Evolutionary conservation across 2,113 vertebrate genomes (phyloP), one percentile per base, ranked within the genome.

Genomic region (Osmerus mordax): DNA sequence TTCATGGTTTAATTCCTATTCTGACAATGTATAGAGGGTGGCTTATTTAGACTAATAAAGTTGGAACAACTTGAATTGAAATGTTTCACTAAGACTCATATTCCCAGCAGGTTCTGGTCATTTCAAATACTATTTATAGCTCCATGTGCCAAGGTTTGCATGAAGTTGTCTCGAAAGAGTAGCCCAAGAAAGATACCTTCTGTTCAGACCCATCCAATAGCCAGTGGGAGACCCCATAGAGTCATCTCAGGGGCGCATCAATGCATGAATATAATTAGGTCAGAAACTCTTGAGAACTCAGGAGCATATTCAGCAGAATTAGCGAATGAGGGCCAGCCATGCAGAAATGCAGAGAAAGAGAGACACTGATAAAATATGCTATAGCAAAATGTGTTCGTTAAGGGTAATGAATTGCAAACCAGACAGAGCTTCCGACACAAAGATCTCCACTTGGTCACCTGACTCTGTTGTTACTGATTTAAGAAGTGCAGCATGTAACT

Each of bases 201-300:
- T 9, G 13, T 11, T 15, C 64, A 47, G 16, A 7, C n/a, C 2
- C 32, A 55, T 52, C 66, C 51, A 11, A 18, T 70, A 16, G 53
- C 67, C 73, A 32, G 47, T 32, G 41, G 65, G 23, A 47, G 41
- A 78, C 60, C 59, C 11, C 41, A 52, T 72, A n/a, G 65, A 41
- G 68, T 68, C 41, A 41, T 69, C 36, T 74, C 65, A 71, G 47
- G 16, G 41, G 25, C 41, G 15, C 79, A 81, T 74, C 72, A 76
- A 82, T 71, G 80, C 75, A 64, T 82, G 80, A 78, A 77, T 81
- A 74, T 79, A 84, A 84, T 81, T 84, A 81, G 77, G 72, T 41
- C 73, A 60, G 41, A 64, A 1, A 65, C n/a, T 21, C 13, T 21
- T 55, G 67, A 59, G 70, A 28, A 15, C 60, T 28, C 13, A 62